A percentile compares a stretch with the other conserved stretches of the same genome.
These are phyloP conservation scores for Monomorium pharaonis DNA, from an alignment of 1,140 invertebrate species.

Conservation along the genomic window DNA sequence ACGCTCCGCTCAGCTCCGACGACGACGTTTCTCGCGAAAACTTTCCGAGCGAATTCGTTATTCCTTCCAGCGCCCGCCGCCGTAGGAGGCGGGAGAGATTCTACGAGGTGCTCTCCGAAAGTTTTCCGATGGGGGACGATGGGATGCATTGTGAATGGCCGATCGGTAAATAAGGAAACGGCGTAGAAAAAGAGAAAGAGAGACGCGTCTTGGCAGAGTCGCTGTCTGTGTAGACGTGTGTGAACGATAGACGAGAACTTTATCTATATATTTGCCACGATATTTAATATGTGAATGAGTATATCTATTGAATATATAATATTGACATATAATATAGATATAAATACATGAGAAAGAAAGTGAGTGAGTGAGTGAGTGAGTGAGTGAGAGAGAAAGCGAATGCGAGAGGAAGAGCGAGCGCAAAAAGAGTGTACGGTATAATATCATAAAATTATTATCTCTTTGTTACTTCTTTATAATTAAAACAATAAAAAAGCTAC, in stretches of 20 bases:
- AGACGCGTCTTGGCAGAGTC: slow-evolving; percentile 65
- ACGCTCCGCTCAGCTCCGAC: slow-evolving; percentile 39
- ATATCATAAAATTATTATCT: slow-evolving; percentile 85
- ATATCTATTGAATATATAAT: slow-evolving; percentile 75
- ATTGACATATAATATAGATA: slow-evolving; percentile 67
- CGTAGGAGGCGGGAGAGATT: slow-evolving; percentile 5
- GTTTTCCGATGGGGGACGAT: slow-evolving; percentile 21
- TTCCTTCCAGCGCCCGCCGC: not conserved
- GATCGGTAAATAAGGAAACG: slow-evolving; percentile 41
- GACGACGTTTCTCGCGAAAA: slow-evolving; percentile 18
- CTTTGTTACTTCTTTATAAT: slow-evolving; percentile 86
- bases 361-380: not conserved
- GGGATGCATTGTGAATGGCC: slow-evolving; percentile 55
- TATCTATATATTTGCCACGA: slow-evolving; percentile 80
- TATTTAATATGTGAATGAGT: slow-evolving; percentile 81
- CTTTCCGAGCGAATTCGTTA: slow-evolving; percentile 21
- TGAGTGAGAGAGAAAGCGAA: slow-evolving; percentile 49
- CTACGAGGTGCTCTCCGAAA: slow-evolving; percentile 18
- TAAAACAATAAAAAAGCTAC: slow-evolving; percentile 85
- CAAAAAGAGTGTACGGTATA: slow-evolving; percentile 76
- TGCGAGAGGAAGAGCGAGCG: slow-evolving; percentile 66
- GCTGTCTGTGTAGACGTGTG: slow-evolving; percentile 62
- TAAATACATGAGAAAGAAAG: slow-evolving; percentile 52
- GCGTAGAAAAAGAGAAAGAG: slow-evolving; percentile 17
- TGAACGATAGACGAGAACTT: slow-evolving; percentile 69